Base-by-base conservation (phyloP, 1,140 invertebrate species). In the Hyposmocoma kahamanoa region DNA sequence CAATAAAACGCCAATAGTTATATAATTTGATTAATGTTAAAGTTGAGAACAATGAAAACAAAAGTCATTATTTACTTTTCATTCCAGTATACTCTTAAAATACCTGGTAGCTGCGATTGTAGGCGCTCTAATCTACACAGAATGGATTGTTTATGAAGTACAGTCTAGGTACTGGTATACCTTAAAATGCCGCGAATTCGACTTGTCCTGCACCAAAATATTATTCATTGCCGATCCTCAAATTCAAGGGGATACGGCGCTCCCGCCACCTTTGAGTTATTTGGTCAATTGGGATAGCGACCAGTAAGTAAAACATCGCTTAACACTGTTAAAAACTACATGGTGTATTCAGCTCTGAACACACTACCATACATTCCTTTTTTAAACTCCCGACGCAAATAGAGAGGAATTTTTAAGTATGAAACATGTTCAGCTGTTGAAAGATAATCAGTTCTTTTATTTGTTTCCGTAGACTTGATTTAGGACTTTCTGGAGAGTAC, bases 171-270 rank as follows among this genome's bases (percentile, higher is more conserved):
- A 82, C 38, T 93, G 91, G 91, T 65, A 84, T 9, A 51, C 68
- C 3, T 59, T 89, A 46, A 64, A 88, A 22, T 92, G 91, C 59
- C 61, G 72, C 24, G 22, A 53, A 1, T 59, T 81, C 44, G 59
- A 83, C 22, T 61, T 72, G 1, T 87, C 89, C 38, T 94, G 93
- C 67, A 89, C 90, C 0, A 90, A 89, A 53, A 86, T 97, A 24
- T 77, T 98, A 17, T 87, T 98, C 20, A 93, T 97, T 32, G 94
- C 95, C n/a, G 97, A 98, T 87, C 96, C 96, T 18, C 97, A 98
- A 84, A 92, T 98, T 54, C 89, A 96, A 57, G 96, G 95, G 1
- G 90, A 94, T 56, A 73, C 89, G 41, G 89, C 91, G 79, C 93
- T 95, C 77, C 82, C 83, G 62, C 81, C 90, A 60, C 81, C 89